These are phyloP conservation scores for Emydura subglobosa DNA, from an alignment of 2,113 vertebrate genomes.

Conservation along the genomic window DNA sequence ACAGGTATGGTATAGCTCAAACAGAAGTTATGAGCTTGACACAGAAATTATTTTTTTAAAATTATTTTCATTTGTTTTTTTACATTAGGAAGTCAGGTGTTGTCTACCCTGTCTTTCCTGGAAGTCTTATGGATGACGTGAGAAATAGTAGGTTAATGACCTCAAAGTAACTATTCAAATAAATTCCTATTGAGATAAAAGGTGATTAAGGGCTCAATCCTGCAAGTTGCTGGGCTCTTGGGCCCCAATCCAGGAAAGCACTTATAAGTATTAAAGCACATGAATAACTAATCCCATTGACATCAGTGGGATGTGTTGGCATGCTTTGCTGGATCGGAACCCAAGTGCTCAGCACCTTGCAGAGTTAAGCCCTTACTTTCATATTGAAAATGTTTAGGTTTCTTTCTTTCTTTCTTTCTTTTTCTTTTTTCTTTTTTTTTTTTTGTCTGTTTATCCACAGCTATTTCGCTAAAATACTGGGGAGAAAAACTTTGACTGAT, in stretches of 20 bases:
- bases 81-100: not conserved
- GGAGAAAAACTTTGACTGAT: not conserved
- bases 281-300: not conserved
- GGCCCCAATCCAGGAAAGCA: not conserved
- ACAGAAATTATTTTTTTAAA: not conserved
- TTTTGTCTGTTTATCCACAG: not conserved
- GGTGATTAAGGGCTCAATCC: not conserved
- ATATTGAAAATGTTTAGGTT: not conserved
- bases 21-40: not conserved
- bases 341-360: fast-evolving
- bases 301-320: not conserved
- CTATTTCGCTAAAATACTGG: not conserved
- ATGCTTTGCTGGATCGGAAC: not conserved
- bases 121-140: not conserved
- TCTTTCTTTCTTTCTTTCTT: no score
- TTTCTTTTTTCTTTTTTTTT: not conserved
- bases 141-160: not conserved
- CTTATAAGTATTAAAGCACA: not conserved
- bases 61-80: slow-evolving; percentile 6
- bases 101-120: not conserved
- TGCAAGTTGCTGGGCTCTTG: not conserved
- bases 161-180: not conserved
- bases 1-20: not conserved
- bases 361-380: not conserved
- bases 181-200: not conserved